These are phyloP conservation scores for Dyspetes luteomarginatus DNA, from an alignment of 2,888 invertebrate genomes.

Conservation along the genomic window DNA sequence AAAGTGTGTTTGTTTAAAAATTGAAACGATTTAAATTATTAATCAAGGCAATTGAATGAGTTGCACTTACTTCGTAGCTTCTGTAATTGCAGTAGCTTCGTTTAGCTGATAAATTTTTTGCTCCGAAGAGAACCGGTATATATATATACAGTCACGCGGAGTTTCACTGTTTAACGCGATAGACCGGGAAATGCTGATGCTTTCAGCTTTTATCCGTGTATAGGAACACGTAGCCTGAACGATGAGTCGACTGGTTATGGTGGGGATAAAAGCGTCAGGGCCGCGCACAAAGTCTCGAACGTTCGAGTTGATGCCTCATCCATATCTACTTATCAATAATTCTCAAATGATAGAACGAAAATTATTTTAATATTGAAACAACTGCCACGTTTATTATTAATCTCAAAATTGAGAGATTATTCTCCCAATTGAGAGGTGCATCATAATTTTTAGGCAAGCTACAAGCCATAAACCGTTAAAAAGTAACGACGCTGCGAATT, in stretches of 20 bases:
- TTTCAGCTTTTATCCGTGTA: slow-evolving; percentile 53
- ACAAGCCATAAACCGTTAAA: background rate
- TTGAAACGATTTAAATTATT: background rate
- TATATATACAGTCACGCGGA: slow-evolving; percentile 7
- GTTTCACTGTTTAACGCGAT: slow-evolving; percentile 9
- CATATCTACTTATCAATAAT: background rate
- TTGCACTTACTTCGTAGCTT: slow-evolving; percentile 30
- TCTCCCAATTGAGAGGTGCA: too few relatives aligned
- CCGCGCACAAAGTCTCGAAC: slow-evolving; percentile 2
- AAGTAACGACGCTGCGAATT: background rate
- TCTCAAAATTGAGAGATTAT: too few relatives aligned
- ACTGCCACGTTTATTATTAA: too few relatives aligned
- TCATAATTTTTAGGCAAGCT: too few relatives aligned
- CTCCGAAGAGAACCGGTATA: slow-evolving; percentile 15
- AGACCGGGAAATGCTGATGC: slow-evolving; percentile 42
- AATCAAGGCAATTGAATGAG: background rate
- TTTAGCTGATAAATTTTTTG: background rate
- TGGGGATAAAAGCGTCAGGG: slow-evolving; percentile 54
- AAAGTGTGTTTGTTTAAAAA: too few relatives aligned
- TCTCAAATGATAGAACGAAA: too few relatives aligned
- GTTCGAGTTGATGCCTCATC: background rate
- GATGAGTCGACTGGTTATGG: slow-evolving; percentile 15
- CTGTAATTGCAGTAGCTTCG: background rate
- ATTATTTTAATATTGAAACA: too few relatives aligned
- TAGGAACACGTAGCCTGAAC: slow-evolving; percentile 46